Percentiles rank a stretch among this genome's conserved stretches.
These are phyloP conservation scores for Augochlora pura DNA, from an alignment of 1,140 invertebrate species.

Conservation along the genomic window DNA sequence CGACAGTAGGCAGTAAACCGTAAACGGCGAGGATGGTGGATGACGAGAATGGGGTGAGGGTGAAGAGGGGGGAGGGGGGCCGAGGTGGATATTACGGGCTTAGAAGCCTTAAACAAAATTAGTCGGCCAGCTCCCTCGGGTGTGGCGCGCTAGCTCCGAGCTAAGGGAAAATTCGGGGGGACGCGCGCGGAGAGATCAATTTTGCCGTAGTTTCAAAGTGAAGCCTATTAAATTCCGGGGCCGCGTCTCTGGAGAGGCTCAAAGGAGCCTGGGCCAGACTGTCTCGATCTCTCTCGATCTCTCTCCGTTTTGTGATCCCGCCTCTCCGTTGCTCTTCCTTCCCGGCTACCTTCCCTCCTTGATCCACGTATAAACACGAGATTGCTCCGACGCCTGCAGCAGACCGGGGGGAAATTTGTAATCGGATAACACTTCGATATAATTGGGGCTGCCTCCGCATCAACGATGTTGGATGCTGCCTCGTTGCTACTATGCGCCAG, in stretches of 20 bases:
- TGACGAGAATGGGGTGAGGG: too few relatives aligned
- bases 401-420: constrained; percentile 54
- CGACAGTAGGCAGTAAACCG: constrained; percentile 32
- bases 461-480: neutral
- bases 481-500: neutral
- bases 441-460: constrained; percentile 48
- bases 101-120: constrained; percentile 45
- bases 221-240: constrained; percentile 69
- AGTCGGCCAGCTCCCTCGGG: constrained; percentile 41
- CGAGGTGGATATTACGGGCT: constrained; percentile 48
- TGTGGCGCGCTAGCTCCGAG: constrained; percentile 15
- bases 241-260: constrained; percentile 63
- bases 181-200: constrained; percentile 57
- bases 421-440: constrained; percentile 61
- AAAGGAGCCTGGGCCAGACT: constrained; percentile 44
- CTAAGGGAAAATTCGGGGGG: constrained; percentile 34
- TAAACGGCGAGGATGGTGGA: constrained; percentile 2
- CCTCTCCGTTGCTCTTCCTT: neutral
- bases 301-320: neutral
- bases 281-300: neutral
- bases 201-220: constrained; percentile 66
- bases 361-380: constrained; percentile 56
- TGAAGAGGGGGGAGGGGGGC: neutral
- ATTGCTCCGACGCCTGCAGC: constrained; percentile 49
- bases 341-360: neutral